Base-by-base conservation (phyloP, 1,140 invertebrate genomes). In the Euglossa dilemma region DNA sequence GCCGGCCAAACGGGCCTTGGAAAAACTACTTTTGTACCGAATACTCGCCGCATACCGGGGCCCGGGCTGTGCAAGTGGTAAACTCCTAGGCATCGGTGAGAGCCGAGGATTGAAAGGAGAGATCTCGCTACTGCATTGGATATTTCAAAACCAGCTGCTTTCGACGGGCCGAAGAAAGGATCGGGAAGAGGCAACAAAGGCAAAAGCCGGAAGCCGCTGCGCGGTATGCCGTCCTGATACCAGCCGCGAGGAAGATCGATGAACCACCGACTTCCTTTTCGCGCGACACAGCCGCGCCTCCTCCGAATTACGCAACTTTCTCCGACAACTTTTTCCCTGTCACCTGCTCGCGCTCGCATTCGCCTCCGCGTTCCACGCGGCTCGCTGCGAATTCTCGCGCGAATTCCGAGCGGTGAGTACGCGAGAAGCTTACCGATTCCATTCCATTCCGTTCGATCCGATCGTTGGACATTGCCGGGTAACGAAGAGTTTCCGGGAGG, bases 91-190 rank as follows among this genome's bases (percentile, higher is more conserved):
- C 47, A 43, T 25, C 56, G 54, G 43, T 12, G 28, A 28, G 45
- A 18, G 28, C 28, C 73, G 6, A 2, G 23, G 7, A 18, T 14
- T 63, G 64, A 70, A 70, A 73, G 57, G 74, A 74, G 57, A 73
- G 66, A 63, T 47, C 47, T 18, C 59, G 59, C 67, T 50, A 45
- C 52, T 56, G 56, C 75, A 57, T 78, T 72, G 66, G 66, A 71
- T 83, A 79, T 83, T 83, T 84, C 77, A 80, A 82, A 82, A 82
- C 77, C 83, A 76, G 64, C 64, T 82, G 80, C 64, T 75, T 70
- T 64, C 83, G 84, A 63, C 69, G 47, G 25, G n/a, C 18, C 71
- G 45, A 84, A 80, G 82, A 84, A 80, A 84, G 47, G 56, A 52
- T 16, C 64, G 47, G 52, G 45, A 70, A 78, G 64, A 69, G 47